These are phyloP conservation scores for Parotocinclus haroldoi DNA, from an alignment of 2,797 vertebrate genomes.

Conservation along the genomic window DNA sequence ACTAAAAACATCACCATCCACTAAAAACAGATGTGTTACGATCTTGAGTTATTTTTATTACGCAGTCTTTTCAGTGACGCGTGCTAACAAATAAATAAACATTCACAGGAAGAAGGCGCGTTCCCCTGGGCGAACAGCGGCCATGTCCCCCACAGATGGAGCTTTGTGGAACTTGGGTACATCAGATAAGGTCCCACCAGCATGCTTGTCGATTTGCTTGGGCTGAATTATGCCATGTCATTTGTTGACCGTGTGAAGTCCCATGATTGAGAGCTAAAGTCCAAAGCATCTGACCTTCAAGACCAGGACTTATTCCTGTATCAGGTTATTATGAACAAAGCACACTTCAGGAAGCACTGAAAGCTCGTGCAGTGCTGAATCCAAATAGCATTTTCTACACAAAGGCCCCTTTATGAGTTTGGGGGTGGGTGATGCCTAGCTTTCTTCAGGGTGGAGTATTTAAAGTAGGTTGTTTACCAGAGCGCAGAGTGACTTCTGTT, in stretches of 20 bases:
- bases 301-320: conserved; percentile 8
- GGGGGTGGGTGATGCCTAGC: neutral
- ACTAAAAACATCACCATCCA: too few relatives aligned
- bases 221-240: conserved; percentile 10
- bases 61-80: neutral
- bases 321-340: conserved; percentile 35
- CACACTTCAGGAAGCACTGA: conserved; percentile 29
- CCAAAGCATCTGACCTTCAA: conserved; percentile 36
- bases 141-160: conserved; percentile 15
- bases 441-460: conserved; percentile 50
- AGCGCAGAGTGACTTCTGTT: neutral
- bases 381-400: conserved; percentile 37
- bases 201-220: neutral
- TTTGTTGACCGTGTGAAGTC: neutral
- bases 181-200: neutral
- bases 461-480: conserved; percentile 22
- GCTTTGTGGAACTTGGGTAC: neutral
- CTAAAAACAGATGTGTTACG: neutral
- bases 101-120: conserved; percentile 25
- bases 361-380: conserved; percentile 19
- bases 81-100: conserved; percentile 22
- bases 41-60: neutral
- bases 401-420: conserved; percentile 47
- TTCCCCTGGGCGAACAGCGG: conserved; percentile 16
- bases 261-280: neutral